These are phyloP conservation scores for Ips nitidus DNA, from an alignment of 1,140 invertebrate genomes.

Conservation along the genomic window DNA sequence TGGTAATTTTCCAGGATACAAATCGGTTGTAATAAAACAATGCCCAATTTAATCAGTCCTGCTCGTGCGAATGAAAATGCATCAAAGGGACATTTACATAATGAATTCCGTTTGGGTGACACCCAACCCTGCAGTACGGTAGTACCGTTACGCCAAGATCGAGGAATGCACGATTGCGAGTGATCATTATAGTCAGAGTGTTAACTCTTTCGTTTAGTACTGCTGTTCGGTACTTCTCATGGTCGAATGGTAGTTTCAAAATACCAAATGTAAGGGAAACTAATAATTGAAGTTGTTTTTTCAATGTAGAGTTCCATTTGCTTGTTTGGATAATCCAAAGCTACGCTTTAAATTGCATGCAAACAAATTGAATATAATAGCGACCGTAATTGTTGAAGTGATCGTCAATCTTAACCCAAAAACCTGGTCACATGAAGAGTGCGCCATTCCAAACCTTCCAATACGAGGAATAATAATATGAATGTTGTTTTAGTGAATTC, in stretches of 20 bases:
- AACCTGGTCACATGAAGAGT: neutral
- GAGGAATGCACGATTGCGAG: neutral
- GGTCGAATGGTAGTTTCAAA: too few relatives aligned
- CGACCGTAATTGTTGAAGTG: neutral
- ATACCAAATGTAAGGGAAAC: too few relatives aligned
- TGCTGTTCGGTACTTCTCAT: too few relatives aligned
- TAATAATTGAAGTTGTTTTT: too few relatives aligned
- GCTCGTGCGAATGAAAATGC: neutral
- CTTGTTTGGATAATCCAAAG: too few relatives aligned
- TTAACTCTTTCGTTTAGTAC: too few relatives aligned
- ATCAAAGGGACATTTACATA: slow-evolving; percentile 13
- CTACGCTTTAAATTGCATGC: neutral
- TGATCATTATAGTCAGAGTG: neutral
- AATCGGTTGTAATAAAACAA: slow-evolving; percentile 1
- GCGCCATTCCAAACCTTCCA: neutral
- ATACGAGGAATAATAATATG: neutral
- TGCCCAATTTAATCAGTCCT: slow-evolving; percentile 2
- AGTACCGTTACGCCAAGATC: slow-evolving; percentile 4
- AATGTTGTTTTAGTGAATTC: slow-evolving; percentile 6
- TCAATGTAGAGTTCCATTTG: too few relatives aligned
- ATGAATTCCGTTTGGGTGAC: slow-evolving; percentile 9
- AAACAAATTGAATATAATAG: neutral
- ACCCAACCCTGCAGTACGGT: slow-evolving; percentile 7
- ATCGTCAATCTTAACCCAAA: neutral
- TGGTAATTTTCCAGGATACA: neutral